Percentiles rank a stretch among this genome's conserved stretches.
phyloP scores from a whole-genome alignment of 2,888 invertebrate species.

The Malacosoma neustria region DNA sequence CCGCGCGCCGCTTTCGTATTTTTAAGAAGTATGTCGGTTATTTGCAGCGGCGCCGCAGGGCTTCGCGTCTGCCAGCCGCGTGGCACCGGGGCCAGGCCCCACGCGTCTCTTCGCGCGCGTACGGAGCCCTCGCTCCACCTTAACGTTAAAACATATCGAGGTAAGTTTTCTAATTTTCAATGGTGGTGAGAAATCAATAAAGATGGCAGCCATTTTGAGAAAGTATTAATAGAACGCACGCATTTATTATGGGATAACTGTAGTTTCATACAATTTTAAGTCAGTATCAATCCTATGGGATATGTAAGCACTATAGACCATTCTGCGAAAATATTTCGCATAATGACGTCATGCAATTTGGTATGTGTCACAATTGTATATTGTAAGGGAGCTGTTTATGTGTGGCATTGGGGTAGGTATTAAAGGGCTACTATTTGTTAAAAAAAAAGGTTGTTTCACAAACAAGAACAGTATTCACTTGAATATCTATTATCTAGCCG shows the following conservation, averaged over 20 bases:
- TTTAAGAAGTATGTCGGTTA: slow-evolving; percentile 64
- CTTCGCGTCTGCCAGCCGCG: slow-evolving; percentile 57
- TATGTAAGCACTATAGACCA: no score
- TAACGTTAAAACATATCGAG: slow-evolving; percentile 41
- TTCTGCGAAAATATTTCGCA: no score
- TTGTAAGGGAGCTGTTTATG: no score
- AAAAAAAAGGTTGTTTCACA: no score
- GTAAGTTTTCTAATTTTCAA: slow-evolving; percentile 51
- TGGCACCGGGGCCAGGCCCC: slow-evolving; percentile 51
- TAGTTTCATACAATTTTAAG: background rate
- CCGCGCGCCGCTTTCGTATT: slow-evolving; percentile 54
- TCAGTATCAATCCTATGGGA: slow-evolving; percentile 8
- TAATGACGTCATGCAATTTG: no score
- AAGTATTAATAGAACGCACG: slow-evolving; percentile 9
- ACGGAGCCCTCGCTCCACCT: slow-evolving; percentile 66
- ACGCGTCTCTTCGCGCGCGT: slow-evolving; percentile 64
- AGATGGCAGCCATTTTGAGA: slow-evolving; percentile 55
- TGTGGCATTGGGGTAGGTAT: no score
- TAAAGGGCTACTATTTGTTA: no score
- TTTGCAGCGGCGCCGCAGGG: slow-evolving; percentile 65
- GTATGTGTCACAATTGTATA: no score
- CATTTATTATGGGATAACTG: background rate
- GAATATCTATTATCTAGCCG: no score
- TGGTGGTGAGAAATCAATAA: slow-evolving; percentile 49
- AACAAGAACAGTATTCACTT: no score